Evolutionary conservation across 2,888 invertebrate genomes (phyloP), one percentile per base, ranked within the genome.

Genomic region (Pyrrhosoma nymphula): DNA sequence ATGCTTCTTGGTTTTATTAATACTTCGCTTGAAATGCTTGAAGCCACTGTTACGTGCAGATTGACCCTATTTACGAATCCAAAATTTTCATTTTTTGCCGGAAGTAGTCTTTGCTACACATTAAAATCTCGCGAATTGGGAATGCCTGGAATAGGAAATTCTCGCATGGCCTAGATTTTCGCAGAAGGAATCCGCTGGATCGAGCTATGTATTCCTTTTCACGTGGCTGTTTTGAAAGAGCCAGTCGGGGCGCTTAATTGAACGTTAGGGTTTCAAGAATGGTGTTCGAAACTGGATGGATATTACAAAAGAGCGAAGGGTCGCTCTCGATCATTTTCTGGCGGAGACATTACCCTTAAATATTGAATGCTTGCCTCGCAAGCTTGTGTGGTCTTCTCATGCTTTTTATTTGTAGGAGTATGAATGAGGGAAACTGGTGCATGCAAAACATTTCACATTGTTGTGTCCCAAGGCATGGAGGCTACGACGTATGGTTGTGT

Each of bases 241-340:
- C 82, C 82, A 82, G 23, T 82, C 82, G 35, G 14, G 82, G 35
- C 35, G 30, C 35, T 82, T 82, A 82, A 82, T 82, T 82, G 82
- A 82, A 82, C 82, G 82, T 82, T 26, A 69, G 26, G 35, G 82
- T 23, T 82, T 82, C n/a, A 82, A 82, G 82, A 82, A 82, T 82
- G 82, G 82, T 35, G 82, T 35, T 82, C 16, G 35, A 82, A 82
- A 35, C 82, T 82, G 82, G 82, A 4, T 35, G 82, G 82, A 82
- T 82, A 82, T 82, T 18, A 82, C 82, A 82, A 82, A 82, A 82
- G 82, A 82, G 16, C 35, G 30, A 35, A 16, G 26, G 82, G 35
- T 35, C 30, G 82, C 30, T 16, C 82, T 35, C 30, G 30, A 82
- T 82, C 82, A 82, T 82, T 82, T 82, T 6, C 82, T 82, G 82